Base-by-base conservation (phyloP, 1,140 invertebrate genomes). In the Trachymyrmex cornetzi region DNA sequence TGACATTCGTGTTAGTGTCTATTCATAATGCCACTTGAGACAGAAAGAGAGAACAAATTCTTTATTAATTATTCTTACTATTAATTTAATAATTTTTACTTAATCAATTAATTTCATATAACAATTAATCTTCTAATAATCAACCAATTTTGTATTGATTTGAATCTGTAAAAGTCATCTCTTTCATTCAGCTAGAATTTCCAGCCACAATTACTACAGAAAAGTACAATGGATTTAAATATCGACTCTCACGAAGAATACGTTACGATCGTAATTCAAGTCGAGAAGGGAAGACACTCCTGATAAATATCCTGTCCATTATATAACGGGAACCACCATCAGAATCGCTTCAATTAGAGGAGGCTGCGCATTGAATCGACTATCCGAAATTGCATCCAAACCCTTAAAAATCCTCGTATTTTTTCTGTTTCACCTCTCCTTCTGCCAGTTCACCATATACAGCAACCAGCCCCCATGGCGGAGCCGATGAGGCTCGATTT, bases 401-500 rank as follows among this genome's bases (percentile, higher is more conserved):
- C 55, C 44, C 69, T 84, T 63, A 74, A 61, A 44, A 27, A 38
- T 61, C 55, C 19, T 74, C 27, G 38, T 84, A 74, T 48, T 74
- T 74, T 44, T 48, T 72, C 64, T 48, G 19, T 61, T 61, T 48
- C 55, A 55, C 67, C 34, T 48, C 34, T 24, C 55, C 19, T 14
- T 53, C 48, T 22, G 16, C 14, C 24, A 16, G 22, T 22, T 75
- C 48, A 30, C 16, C 61, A 16, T 30, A 24, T 69, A 61, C 66
- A 34, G 34, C 27, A 77, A 81, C 48, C 85, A 87, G 77, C 71
- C 77, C 80, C 86, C 77, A 88, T 86, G 77, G 89, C 87, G 77
- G 71, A 64, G 57, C 59, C 50, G 84, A 38, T 53, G 85, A 81
- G 57, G 77, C 57, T 79, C 89, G 86, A 86, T 90, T 90, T 90